Percentiles rank a stretch among this genome's conserved stretches.
phyloP scores from a whole-genome alignment of 2,113 vertebrate genomes.

The Ageneiosus marmoratus region DNA sequence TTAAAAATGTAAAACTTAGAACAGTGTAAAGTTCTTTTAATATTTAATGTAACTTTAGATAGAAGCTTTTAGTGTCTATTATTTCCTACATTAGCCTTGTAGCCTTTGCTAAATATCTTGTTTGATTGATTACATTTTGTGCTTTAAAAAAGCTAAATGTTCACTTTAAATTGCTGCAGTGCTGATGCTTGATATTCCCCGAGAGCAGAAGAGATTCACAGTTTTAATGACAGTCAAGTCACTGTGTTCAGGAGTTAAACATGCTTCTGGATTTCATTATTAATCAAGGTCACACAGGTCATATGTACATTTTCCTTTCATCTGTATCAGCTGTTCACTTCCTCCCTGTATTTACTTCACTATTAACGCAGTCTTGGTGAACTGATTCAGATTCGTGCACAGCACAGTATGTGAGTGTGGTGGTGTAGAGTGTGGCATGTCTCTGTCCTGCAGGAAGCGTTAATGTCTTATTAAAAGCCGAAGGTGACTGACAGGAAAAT shows the following conservation, averaged over 20 bases:
- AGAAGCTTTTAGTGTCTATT: neutral
- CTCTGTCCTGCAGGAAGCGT: neutral
- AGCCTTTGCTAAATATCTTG: neutral
- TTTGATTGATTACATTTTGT: neutral
- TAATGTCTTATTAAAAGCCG: neutral
- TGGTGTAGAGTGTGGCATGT: neutral
- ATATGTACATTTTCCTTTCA: neutral
- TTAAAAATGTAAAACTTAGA: neutral
- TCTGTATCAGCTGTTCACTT: neutral
- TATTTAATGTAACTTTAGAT: neutral
- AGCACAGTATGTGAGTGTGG: neutral
- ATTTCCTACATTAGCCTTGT: neutral
- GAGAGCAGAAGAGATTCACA: neutral
- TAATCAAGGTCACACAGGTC: neutral
- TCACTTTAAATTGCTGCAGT: neutral
- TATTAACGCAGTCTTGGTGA: neutral
- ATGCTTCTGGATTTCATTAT: neutral
- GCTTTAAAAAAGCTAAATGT: neutral
- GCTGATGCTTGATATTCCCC: neutral
- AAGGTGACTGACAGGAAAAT: constrained; percentile 35
- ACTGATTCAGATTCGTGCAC: neutral
- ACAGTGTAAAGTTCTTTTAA: neutral
- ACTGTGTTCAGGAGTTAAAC: neutral
- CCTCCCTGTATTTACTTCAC: neutral
- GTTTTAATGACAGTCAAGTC: neutral